phyloP scores from a whole-genome alignment of 2,797 vertebrate species.

The Chromobotia macracanthus region DNA sequence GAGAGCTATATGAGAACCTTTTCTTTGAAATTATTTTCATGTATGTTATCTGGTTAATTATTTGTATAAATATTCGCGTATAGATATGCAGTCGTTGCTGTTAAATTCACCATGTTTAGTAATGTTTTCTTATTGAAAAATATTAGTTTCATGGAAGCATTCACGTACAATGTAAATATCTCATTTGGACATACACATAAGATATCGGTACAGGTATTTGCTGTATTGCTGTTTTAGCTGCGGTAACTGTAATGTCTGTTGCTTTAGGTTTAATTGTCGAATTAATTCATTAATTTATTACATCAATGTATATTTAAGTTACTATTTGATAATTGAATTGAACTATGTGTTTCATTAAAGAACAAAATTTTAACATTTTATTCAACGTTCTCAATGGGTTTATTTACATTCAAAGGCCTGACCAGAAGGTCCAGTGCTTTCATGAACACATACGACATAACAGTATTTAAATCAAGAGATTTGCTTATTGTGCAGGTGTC shows the following conservation, averaged over 20 bases:
- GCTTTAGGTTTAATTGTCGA: constrained; percentile 79
- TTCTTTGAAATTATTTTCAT: constrained; percentile 78
- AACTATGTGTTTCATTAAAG: constrained; percentile 97
- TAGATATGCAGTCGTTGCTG: constrained; percentile 85
- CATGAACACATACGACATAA: background rate
- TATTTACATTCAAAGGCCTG: constrained; percentile 62
- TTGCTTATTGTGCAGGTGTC: constrained; percentile 14
- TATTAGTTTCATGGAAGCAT: constrained; percentile 80
- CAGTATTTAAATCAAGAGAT: constrained; percentile 55
- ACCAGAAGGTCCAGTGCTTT: constrained; percentile 44
- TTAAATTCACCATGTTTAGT: constrained; percentile 88
- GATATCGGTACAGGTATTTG: constrained; percentile 95
- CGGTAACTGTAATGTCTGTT: constrained; percentile 83
- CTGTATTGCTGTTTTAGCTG: constrained; percentile 91
- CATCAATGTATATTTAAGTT: constrained; percentile 90
- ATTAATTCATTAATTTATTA: constrained; percentile 86
- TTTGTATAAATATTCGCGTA: constrained; percentile 85
- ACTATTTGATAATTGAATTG: constrained; percentile 92
- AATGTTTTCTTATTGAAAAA: constrained; percentile 82
- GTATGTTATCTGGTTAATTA: constrained; percentile 80
- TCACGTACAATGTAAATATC: constrained; percentile 96
- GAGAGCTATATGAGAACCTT: constrained; percentile 77
- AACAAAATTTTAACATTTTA: constrained; percentile 88
- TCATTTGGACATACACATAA: constrained; percentile 90
- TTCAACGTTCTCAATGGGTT: constrained; percentile 74